Evolutionary conservation across 2,888 invertebrate genomes (phyloP).

Genomic region (Nomada fucata): DNA sequence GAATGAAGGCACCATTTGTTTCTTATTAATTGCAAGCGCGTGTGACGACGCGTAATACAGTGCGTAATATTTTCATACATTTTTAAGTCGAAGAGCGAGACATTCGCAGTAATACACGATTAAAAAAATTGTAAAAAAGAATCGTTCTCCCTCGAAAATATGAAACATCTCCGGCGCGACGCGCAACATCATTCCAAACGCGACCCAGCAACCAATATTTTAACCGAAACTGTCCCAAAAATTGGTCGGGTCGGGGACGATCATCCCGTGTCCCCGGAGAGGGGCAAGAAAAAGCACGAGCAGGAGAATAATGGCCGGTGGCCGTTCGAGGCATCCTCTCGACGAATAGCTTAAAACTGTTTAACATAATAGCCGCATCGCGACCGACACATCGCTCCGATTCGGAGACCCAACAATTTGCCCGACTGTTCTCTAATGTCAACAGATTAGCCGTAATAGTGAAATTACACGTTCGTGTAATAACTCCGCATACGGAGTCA

Average conservation of each 20-base stretch:
- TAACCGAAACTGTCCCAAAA: neutral
- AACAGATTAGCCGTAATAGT: conserved; percentile 84
- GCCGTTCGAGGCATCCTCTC: conserved; percentile 45
- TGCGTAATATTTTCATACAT: neutral
- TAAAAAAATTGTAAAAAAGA: neutral
- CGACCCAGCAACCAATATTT: too few relatives aligned
- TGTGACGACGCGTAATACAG: neutral
- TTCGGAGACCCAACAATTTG: conserved; percentile 75
- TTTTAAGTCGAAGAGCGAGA: neutral
- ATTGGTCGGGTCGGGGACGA: conserved; percentile 19
- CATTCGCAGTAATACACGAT: neutral
- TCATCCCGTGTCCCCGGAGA: neutral
- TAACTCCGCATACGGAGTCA: conserved; percentile 73
- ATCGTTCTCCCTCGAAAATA: too few relatives aligned
- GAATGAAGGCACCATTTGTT: too few relatives aligned
- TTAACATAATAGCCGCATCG: conserved; percentile 80
- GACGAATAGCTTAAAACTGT: conserved; percentile 78
- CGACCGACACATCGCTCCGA: conserved; percentile 52
- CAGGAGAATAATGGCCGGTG: conserved; percentile 77
- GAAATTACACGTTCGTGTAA: conserved; percentile 83
- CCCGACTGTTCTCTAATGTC: conserved; percentile 81
- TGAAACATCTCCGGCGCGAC: too few relatives aligned
- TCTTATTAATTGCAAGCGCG: neutral
- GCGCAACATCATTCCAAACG: too few relatives aligned
- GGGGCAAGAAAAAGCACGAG: conserved; percentile 64